A percentile compares a stretch with the other conserved stretches of the same genome.
Conservation (phyloP, 2,113 vertebrate genomes). For the Erinaceus europaeus region DNA sequence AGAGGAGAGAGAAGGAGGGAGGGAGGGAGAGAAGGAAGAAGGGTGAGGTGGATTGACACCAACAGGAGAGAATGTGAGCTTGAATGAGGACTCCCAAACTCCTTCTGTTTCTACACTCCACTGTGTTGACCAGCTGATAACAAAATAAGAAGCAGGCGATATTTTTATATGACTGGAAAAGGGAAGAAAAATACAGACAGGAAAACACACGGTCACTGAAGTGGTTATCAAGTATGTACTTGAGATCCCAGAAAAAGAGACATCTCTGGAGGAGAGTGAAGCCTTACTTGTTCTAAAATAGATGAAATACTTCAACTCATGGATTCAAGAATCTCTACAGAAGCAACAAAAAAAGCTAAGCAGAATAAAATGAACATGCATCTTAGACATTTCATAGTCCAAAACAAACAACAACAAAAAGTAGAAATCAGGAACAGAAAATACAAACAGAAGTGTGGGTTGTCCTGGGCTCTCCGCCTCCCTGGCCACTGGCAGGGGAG, state of each 20-base stretch:
- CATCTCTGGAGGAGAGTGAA: background rate
- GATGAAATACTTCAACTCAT: background rate
- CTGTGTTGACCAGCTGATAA: background rate
- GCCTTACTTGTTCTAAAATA: background rate
- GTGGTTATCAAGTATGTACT: too few species aligned
- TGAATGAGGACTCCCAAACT: background rate
- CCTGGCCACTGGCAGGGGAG: too few species aligned
- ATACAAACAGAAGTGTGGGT: too few species aligned
- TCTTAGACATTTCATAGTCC: background rate
- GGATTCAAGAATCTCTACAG: background rate
- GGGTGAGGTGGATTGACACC: background rate
- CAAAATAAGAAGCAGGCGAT: background rate
- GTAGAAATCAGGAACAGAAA: too few species aligned
- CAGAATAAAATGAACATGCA: too few species aligned
- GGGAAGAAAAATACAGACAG: background rate
- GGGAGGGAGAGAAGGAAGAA: background rate
- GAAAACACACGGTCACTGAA: too few species aligned
- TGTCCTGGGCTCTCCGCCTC: too few species aligned
- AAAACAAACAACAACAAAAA: too few species aligned
- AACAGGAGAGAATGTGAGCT: too few species aligned
- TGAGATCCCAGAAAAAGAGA: background rate
- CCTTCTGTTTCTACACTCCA: background rate
- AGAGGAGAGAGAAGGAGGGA: fast-evolving
- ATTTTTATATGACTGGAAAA: background rate
- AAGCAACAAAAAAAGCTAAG: background rate